Evolutionary conservation across 2,888 invertebrate genomes (phyloP).

Genomic region (Microctonus brassicae): DNA sequence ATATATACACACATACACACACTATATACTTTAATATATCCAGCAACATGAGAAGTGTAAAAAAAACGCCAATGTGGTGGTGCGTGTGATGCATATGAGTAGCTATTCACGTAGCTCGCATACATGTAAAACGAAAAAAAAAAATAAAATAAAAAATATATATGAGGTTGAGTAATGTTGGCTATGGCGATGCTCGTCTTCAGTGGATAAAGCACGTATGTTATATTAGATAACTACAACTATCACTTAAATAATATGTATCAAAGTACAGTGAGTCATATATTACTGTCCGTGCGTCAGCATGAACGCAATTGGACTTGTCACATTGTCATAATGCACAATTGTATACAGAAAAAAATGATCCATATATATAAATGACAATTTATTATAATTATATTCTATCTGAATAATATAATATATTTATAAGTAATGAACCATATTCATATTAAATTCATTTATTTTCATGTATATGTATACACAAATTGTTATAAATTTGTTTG

Average conservation of each 20-base stretch:
- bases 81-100: constrained; percentile 20
- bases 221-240: constrained; percentile 27
- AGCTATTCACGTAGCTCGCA: constrained; percentile 16
- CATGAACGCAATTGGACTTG: not conserved
- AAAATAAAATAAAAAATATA: not conserved
- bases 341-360: not conserved
- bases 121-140: not conserved
- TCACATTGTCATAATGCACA: not conserved
- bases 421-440: not conserved
- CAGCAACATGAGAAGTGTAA: not conserved
- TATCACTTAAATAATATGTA: constrained; percentile 14
- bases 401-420: not conserved
- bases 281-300: not conserved
- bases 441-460: not conserved
- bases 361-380: not conserved
- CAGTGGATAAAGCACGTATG: constrained; percentile 26
- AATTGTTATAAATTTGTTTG: not conserved
- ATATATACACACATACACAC: too few species aligned
- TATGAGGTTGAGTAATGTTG: constrained; percentile 4
- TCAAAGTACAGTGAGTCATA: not conserved
- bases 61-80: constrained; percentile 7
- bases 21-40: not conserved
- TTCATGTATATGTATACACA: not conserved
- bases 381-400: not conserved
- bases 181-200: constrained; percentile 14